Percentiles rank a stretch among this genome's conserved stretches.
phyloP scores from a whole-genome alignment of 2,797 vertebrate species.

The Lagodon rhomboides region DNA sequence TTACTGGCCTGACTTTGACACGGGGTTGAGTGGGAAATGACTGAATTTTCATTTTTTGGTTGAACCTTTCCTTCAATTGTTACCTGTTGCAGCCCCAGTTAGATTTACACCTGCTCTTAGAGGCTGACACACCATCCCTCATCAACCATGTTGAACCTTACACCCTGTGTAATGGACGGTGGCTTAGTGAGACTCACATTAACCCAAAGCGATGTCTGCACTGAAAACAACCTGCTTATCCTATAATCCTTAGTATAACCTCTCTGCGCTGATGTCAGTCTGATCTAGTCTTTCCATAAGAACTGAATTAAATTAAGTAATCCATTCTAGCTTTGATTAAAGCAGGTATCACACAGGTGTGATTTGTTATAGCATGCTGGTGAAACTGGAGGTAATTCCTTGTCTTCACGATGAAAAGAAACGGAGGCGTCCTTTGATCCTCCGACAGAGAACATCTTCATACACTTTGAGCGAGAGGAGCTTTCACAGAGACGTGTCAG shows the following conservation, averaged over 20 bases:
- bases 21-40: too few relatives aligned
- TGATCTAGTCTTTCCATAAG: background rate
- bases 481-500: conserved; percentile 40
- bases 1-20: too few relatives aligned
- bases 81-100: background rate
- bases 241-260: background rate
- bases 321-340: conserved; percentile 15
- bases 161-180: background rate
- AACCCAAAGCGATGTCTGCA: background rate
- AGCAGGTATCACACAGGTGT: conserved; percentile 29
- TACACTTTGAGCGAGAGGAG: conserved; percentile 27
- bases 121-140: background rate
- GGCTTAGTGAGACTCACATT: background rate
- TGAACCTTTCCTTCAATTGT: too few relatives aligned
- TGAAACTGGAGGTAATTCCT: conserved; percentile 50
- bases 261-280: background rate
- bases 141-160: background rate
- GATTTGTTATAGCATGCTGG: conserved; percentile 21
- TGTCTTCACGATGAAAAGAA: conserved; percentile 49
- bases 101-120: background rate
- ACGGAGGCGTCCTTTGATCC: conserved; percentile 61
- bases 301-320: background rate
- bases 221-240: background rate
- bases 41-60: too few relatives aligned
- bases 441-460: conserved; percentile 58